These are phyloP conservation scores for Phylloscopus trochiloides DNA, from an alignment of 2,113 vertebrate species.

Conservation along the genomic window DNA sequence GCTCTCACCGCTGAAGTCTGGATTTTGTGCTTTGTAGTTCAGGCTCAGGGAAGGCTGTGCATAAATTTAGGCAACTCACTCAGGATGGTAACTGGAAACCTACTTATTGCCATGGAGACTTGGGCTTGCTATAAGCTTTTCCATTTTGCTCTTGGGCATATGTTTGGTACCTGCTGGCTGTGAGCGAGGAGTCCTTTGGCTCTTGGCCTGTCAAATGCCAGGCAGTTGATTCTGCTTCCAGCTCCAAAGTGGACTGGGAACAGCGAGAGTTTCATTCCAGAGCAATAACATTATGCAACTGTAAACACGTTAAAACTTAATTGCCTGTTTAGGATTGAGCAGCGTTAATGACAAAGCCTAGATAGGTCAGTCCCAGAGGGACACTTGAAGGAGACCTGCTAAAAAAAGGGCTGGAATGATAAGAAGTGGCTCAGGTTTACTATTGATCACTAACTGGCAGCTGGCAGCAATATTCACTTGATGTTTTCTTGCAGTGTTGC, in stretches of 20 bases:
- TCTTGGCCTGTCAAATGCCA: background rate
- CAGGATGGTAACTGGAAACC: background rate
- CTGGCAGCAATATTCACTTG: background rate
- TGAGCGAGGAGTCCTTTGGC: background rate
- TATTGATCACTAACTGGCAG: background rate
- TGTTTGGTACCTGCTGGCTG: background rate
- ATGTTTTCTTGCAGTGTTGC: background rate
- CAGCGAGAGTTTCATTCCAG: background rate
- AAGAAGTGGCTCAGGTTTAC: background rate
- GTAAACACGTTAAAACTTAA: conserved; percentile 28
- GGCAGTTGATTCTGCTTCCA: background rate
- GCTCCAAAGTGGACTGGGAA: background rate
- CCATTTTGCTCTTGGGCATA: background rate
- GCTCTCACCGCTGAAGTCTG: background rate
- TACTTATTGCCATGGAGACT: background rate
- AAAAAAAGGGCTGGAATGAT: background rate
- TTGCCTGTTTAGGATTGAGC: conserved; percentile 28
- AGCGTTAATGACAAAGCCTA: background rate
- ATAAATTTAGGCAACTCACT: background rate
- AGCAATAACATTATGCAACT: conserved; percentile 42
- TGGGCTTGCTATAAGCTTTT: background rate
- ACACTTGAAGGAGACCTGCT: background rate
- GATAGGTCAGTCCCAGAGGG: background rate
- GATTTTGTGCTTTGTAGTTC: background rate
- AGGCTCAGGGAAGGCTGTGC: background rate